These are phyloP conservation scores for Daboia siamensis DNA, from an alignment of 2,113 vertebrate genomes.

Conservation along the genomic window DNA sequence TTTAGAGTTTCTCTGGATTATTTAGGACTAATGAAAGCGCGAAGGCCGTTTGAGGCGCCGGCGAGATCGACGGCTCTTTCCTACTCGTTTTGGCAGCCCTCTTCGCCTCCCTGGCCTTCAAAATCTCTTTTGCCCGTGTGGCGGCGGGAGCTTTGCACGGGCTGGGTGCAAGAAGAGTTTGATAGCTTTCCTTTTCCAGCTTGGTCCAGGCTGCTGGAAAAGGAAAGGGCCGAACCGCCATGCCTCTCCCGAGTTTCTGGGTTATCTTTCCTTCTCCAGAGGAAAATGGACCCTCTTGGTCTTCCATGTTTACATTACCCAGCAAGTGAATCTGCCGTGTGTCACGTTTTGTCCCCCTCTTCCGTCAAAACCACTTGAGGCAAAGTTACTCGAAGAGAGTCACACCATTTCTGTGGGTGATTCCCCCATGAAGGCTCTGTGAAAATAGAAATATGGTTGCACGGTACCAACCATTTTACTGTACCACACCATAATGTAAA, in stretches of 20 bases:
- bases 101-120: neutral
- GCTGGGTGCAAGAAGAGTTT: neutral
- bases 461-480: neutral
- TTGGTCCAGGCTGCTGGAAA: neutral
- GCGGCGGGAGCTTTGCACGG: neutral
- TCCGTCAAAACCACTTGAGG: neutral
- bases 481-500: neutral
- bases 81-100: too few species aligned
- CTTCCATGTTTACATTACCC: neutral
- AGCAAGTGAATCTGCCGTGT: neutral
- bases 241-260: neutral
- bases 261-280: neutral
- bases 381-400: neutral
- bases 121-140: neutral
- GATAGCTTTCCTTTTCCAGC: neutral
- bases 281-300: neutral
- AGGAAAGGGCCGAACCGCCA: neutral
- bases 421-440: neutral
- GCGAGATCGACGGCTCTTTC: neutral
- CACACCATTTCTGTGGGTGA: neutral
- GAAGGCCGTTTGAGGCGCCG: neutral
- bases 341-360: neutral
- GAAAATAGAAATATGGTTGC: neutral
- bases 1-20: neutral
- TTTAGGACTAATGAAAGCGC: neutral